Evolutionary conservation across 64 coral and sea anemone species (phyloP), one percentile per base, ranked within the genome.

Genomic region (Actinia tenebrosa): DNA sequence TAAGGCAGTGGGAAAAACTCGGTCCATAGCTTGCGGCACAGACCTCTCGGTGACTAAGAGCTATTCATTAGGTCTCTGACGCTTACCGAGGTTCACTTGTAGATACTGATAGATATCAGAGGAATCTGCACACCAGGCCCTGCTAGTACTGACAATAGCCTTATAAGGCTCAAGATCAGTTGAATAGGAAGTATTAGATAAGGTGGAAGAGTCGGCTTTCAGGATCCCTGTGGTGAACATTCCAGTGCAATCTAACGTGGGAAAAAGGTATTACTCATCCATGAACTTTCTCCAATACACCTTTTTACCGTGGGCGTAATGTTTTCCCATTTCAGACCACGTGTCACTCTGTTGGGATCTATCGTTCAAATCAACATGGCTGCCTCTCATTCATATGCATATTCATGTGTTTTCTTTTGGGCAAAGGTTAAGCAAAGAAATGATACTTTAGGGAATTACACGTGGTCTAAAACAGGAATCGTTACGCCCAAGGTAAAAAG

Each of bases 221-320:
- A 85, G 80, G 83, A 85, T 85, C n/a, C 83, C 83, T 85, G 83
- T 27, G 26, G 23, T 63, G 25, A 85, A 85, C 83, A 85, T 85
- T 16, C 52, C 56, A 61, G 22, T 10, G 25, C 83, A 85, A 11
- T 47, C 79, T 81, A 50, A 22, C 22, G n/a, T 0, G 30, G 30
- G 30, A 1, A 45, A 50, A 52, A 50, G 15, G 18, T 3, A 81
- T 53, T 2, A 22, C 16, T 27, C 2, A 42, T 11, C 42, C 10
- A 75, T 30, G 0, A 75, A 30, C 15, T 58, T 58, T 2, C 7
- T 58, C 15, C 10, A 16, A 58, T 58, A 10, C 2, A 58, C 2
- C 56, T 58, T 10, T 56, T 7, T 58, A 13, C 1, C 10, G 37
- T 75, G n/a, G 23, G n/a, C 10, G 23, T 13, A 10, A 13, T 14